Evolutionary conservation across 2,113 vertebrate species (phyloP), one percentile per base, ranked within the genome.

Genomic region (Tricholaema leucomelas): DNA sequence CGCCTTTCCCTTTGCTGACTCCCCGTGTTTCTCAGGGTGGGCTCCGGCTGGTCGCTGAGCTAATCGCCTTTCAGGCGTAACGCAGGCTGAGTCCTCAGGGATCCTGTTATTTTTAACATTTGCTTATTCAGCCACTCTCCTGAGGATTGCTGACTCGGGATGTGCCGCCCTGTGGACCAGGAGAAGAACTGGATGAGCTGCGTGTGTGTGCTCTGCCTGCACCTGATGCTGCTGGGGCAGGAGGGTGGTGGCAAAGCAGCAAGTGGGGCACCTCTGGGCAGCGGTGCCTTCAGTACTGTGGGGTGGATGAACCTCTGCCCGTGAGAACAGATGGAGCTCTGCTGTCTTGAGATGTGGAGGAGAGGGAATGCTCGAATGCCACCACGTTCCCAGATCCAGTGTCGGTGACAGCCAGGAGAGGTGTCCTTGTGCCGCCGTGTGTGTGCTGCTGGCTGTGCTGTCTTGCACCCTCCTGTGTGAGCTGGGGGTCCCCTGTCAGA

Each of bases 61-160:
- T 92, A 63, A 87, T 94, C 72, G 23, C 7, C 23, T 89, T 81
- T 58, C 59, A 56, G 73, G 52, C 3, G 4, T 81, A 82, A 81
- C 4, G 11, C 64, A 84, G 75, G 46, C 74, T 58, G 27, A 87
- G 21, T 80, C 93, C 40, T 0, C 2, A 23, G 71, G 67, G 59
- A 40, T 50, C 64, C 88, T 87, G 15, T 71, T 93, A 81, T 88
- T 92, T 96, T 90, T n/a, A 50, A 87, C 85, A 85, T 71, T 38
- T 90, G 79, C 88, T 92, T 93, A 42, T 54, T 88, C 71, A 85
- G 63, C 66, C 54, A 28, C 20, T n/a, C 54, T 72, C 77, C 56
- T 7, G 2, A 2, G n/a, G 85, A 50, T 35, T 92, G 75, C 59
- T 84, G 66, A 27, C 50, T 91, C 2, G 3, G 55, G 30, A 38